These are phyloP conservation scores for Palythoa caribaeorum DNA, from an alignment of 92 coral and sea anemone species.

Conservation along the genomic window DNA sequence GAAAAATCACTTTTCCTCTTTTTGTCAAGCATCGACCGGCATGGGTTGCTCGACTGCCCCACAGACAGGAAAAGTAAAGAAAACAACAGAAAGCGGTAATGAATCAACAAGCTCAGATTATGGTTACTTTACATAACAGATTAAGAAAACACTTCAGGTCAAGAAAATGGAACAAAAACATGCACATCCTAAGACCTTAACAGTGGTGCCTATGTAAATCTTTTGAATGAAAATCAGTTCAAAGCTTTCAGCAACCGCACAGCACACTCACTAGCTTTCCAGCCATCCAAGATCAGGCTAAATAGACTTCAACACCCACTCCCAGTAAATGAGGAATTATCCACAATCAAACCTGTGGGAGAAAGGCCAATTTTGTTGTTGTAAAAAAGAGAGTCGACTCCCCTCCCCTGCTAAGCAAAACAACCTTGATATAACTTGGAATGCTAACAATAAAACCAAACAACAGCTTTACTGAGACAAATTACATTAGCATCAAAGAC, in stretches of 20 bases:
- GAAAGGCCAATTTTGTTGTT: background rate
- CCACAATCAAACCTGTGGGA: background rate
- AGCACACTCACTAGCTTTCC: background rate
- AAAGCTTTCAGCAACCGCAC: conserved; percentile 50
- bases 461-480: conserved; percentile 15
- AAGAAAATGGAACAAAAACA: conserved; percentile 41
- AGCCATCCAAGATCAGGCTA: background rate
- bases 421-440: conserved; percentile 20
- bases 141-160: conserved; percentile 37
- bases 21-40: no score
- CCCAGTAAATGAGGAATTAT: background rate
- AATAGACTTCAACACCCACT: background rate
- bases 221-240: background rate
- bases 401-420: conserved; percentile 25
- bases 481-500: conserved; percentile 17
- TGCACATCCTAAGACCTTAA: conserved; percentile 42
- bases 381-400: background rate
- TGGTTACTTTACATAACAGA: conserved; percentile 57
- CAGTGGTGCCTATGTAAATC: conserved; percentile 50
- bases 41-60: background rate
- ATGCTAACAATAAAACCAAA: conserved; percentile 34
- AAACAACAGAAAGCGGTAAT: conserved; percentile 11
- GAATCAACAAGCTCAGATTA: conserved; percentile 69
- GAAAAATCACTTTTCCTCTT: no score
- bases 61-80: conserved; percentile 3